These are phyloP conservation scores for Zoanthus solanderi DNA, from an alignment of 92 coral and sea anemone species.

Conservation along the genomic window DNA sequence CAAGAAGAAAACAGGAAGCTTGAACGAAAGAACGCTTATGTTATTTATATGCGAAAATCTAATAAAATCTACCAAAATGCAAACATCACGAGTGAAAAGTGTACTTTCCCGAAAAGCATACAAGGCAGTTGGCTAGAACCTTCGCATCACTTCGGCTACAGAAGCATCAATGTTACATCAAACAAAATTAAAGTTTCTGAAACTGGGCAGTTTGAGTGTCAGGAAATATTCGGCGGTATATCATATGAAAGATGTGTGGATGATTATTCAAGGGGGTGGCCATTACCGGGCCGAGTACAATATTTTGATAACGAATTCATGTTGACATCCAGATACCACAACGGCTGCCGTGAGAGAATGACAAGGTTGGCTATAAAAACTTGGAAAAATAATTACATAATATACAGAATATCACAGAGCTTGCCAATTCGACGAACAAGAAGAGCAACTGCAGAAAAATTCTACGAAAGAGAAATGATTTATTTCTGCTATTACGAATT, in stretches of 20 bases:
- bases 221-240: constrained; percentile 22
- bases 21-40: background rate
- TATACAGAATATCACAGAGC: constrained; percentile 83
- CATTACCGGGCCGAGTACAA: constrained; percentile 64
- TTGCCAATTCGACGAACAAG: constrained; percentile 50
- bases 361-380: constrained; percentile 73
- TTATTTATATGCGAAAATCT: constrained; percentile 23
- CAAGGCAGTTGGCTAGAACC: constrained; percentile 23
- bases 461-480: constrained; percentile 51
- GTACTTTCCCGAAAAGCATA: constrained; percentile 3
- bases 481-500: constrained; percentile 68
- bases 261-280: constrained; percentile 65
- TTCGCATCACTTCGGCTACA: constrained; percentile 19
- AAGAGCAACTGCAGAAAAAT: constrained; percentile 44
- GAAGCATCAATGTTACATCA: constrained; percentile 13
- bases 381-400: constrained; percentile 50
- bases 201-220: constrained; percentile 8
- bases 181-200: background rate
- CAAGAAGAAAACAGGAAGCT: constrained; percentile 1
- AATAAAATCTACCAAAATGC: background rate
- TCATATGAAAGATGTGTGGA: constrained; percentile 20
- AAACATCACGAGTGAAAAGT: constrained; percentile 17
- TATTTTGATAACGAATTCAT: constrained; percentile 65
- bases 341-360: constrained; percentile 79
- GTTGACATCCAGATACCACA: constrained; percentile 62